phyloP scores from a whole-genome alignment of 2,888 invertebrate genomes.

The Temnothorax unifasciatus region DNA sequence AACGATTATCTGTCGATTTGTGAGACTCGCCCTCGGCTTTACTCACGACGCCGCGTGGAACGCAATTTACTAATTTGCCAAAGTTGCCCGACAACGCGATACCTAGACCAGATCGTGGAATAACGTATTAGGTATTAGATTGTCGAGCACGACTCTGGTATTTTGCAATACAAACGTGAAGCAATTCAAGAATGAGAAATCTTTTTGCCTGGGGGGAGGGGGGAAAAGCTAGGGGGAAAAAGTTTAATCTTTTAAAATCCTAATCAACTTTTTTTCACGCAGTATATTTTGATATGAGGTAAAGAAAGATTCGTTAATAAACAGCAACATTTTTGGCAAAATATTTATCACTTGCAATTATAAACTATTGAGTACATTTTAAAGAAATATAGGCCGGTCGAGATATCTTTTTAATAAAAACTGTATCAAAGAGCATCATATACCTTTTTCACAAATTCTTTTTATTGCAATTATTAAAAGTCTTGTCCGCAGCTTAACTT shows the following conservation, averaged over 20 bases:
- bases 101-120: slow-evolving; percentile 8
- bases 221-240: not conserved
- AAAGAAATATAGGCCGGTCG: not conserved
- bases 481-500: slow-evolving; percentile 4
- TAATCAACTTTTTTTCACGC: not conserved
- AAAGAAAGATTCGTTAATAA: not conserved
- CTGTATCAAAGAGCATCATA: not conserved
- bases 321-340: not conserved
- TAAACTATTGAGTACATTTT: not conserved
- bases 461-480: slow-evolving; percentile 17
- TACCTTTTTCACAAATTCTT: not conserved
- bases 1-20: slow-evolving; percentile 59
- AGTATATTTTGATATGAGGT: not conserved
- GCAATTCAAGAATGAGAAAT: slow-evolving; percentile 23
- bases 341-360: not conserved
- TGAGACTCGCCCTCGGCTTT: slow-evolving; percentile 32
- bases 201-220: not conserved
- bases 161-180: not conserved
- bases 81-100: slow-evolving; percentile 37
- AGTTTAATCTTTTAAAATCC: not conserved
- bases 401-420: not conserved
- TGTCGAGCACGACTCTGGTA: not conserved
- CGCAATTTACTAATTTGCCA: slow-evolving; percentile 47
- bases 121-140: slow-evolving; percentile 28
- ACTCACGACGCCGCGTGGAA: slow-evolving; percentile 14